Evolutionary conservation across 1,140 invertebrate species (phyloP), one percentile per base, ranked within the genome.

Genomic region (Orchestia grillus): DNA sequence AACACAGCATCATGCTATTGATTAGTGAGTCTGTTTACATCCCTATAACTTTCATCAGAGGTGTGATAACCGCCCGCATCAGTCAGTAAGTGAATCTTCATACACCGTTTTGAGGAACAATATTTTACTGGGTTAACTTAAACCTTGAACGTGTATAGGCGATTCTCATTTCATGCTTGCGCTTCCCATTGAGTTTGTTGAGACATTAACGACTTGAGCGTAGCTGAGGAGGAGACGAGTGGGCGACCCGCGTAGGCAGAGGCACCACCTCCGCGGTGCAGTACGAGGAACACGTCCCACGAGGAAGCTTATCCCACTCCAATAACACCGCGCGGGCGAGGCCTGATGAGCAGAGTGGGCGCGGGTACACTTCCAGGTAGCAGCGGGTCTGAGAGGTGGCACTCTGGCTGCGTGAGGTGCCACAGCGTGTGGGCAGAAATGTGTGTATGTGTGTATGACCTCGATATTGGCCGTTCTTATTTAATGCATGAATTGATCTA

Each of bases 191-290:
- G 28, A 77, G 28, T 36, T 77, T 36, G 62, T 23, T 36, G 11
- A 15, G 62, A 77, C 62, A 36, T 28, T 77, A 28, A 77, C 62
- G 62, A 77, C 62, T 77, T 77, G 62, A 77, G 62, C 62, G 62
- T 19, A 77, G 88, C 36, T 44, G 88, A 90, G 41, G 88, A 44
- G 41, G 88, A 44, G 88, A 41, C 47, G 88, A 90, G 88, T 90
- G 88, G 88, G 88, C 88, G 88, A 90, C 88, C 28, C 11, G 88
- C 88, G 88, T 90, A 44, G 88, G 88, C 88, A 44, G 43, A 36
- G 36, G 3, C 41, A 42, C 43, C 88, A 41, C 88, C 88, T 36
- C 88, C 88, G 43, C 43, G 36, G 88, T 4, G 88, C 88, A 42
- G 41, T 41, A 90, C 41, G 88, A 90, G 88, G 88, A 90, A 90